These are phyloP conservation scores for Elephantulus edwardii DNA, from an alignment of 2,113 vertebrate genomes.

Conservation along the genomic window DNA sequence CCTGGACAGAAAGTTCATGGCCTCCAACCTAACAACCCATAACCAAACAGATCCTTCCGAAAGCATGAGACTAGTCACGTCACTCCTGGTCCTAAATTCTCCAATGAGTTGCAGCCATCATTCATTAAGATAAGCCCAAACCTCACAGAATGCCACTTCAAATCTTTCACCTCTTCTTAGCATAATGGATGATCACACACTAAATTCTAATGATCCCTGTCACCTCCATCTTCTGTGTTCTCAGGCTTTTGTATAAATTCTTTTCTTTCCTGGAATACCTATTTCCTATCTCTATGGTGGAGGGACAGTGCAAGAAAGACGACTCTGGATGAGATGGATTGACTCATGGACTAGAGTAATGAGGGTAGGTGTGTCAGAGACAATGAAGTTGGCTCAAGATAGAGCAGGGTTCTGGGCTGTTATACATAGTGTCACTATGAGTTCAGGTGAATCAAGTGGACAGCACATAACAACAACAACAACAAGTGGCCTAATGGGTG, in stretches of 20 bases:
- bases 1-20: not conserved
- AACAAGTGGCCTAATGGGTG: too few species aligned
- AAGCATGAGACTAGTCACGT: not conserved
- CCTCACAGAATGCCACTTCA: accelerated
- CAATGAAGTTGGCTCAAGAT: too few species aligned
- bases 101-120: not conserved
- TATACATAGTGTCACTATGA: too few species aligned
- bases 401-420: too few species aligned
- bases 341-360: too few species aligned
- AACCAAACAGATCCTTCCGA: not conserved
- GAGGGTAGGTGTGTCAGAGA: too few species aligned
- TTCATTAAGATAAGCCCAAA: not conserved
- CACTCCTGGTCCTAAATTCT: not conserved
- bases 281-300: not conserved
- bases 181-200: not conserved
- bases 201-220: not conserved
- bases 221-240: not conserved
- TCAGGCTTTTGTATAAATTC: not conserved
- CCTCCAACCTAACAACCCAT: not conserved
- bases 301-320: too few species aligned
- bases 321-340: too few species aligned
- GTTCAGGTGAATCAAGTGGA: too few species aligned
- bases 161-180: not conserved
- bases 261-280: not conserved
- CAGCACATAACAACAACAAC: too few species aligned